Conservation (phyloP, 2,797 vertebrate species). For the Denticeps clupeoides region DNA sequence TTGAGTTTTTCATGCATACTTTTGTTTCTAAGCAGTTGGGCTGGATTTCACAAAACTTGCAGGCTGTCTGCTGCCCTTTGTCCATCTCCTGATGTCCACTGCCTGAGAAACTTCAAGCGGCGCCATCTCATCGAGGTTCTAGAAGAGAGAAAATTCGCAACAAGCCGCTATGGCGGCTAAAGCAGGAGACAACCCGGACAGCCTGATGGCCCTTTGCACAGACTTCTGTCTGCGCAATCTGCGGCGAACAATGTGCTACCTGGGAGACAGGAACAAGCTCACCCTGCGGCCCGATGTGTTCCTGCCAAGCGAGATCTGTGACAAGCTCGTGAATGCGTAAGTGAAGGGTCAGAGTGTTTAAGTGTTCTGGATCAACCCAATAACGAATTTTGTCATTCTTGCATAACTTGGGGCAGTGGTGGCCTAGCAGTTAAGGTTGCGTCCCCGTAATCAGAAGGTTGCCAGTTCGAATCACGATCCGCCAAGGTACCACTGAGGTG, state of each 20-base stretch:
- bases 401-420: too few species aligned
- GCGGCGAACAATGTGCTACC: conserved; percentile 84
- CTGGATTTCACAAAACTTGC: background rate
- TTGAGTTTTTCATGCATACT: too few species aligned
- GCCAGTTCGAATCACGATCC: too few species aligned
- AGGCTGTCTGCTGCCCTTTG: background rate
- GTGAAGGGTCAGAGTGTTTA: conserved; percentile 30
- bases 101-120: conserved; percentile 15
- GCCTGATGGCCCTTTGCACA: conserved; percentile 81
- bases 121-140: conserved; percentile 34
- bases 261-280: conserved; percentile 73
- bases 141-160: conserved; percentile 31
- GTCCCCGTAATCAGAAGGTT: too few species aligned
- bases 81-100: conserved; percentile 9
- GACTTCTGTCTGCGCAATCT: conserved; percentile 90
- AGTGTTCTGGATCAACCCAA: too few species aligned
- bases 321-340: conserved; percentile 88
- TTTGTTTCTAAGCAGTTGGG: too few species aligned
- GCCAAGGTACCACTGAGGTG: too few species aligned
- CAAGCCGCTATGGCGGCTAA: conserved; percentile 73
- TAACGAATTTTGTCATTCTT: too few species aligned
- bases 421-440: too few species aligned
- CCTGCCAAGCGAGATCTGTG: conserved; percentile 93
- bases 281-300: conserved; percentile 85
- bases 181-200: conserved; percentile 84